A percentile compares a stretch with the other conserved stretches of the same genome.
Evolutionary conservation across 2,797 vertebrate genomes (phyloP).

Genomic region (Hydrocynus forskahlii): DNA sequence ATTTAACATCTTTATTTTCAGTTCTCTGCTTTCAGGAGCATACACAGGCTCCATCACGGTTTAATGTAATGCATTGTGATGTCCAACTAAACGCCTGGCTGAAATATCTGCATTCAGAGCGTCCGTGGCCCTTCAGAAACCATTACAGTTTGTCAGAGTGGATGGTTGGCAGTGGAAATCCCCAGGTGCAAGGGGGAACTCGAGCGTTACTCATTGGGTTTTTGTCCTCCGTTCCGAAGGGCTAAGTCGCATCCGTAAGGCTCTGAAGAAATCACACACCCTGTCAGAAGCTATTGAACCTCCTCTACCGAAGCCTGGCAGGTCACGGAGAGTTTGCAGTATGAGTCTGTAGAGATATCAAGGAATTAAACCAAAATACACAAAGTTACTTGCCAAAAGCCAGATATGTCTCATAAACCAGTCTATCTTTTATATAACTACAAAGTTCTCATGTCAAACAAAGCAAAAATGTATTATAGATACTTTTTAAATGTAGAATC

Average conservation of each 20-base stretch:
- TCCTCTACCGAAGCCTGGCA: constrained; percentile 49
- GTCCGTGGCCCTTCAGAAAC: constrained; percentile 71
- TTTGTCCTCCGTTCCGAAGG: constrained; percentile 68
- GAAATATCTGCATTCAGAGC: constrained; percentile 67
- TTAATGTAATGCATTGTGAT: constrained; percentile 73
- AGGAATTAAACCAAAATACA: constrained; percentile 5
- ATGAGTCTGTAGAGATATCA: constrained; percentile 24
- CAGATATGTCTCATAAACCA: neutral
- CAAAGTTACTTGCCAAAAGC: constrained; percentile 1
- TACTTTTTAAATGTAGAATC: no score
- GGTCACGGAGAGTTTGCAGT: constrained; percentile 53
- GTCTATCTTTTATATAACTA: neutral
- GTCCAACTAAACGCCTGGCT: constrained; percentile 69
- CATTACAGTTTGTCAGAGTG: constrained; percentile 73
- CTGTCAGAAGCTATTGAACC: constrained; percentile 67
- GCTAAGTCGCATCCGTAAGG: constrained; percentile 64
- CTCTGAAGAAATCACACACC: constrained; percentile 70
- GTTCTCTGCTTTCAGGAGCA: constrained; percentile 37
- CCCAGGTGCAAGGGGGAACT: constrained; percentile 66
- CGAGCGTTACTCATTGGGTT: constrained; percentile 71
- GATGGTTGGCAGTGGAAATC: constrained; percentile 59
- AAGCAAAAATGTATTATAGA: neutral
- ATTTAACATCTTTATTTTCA: constrained; percentile 68
- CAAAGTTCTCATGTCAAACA: neutral
- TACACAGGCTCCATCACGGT: constrained; percentile 52